phyloP scores from a whole-genome alignment of 2,797 vertebrate species.

The Sebastes kiyomatsui region DNA sequence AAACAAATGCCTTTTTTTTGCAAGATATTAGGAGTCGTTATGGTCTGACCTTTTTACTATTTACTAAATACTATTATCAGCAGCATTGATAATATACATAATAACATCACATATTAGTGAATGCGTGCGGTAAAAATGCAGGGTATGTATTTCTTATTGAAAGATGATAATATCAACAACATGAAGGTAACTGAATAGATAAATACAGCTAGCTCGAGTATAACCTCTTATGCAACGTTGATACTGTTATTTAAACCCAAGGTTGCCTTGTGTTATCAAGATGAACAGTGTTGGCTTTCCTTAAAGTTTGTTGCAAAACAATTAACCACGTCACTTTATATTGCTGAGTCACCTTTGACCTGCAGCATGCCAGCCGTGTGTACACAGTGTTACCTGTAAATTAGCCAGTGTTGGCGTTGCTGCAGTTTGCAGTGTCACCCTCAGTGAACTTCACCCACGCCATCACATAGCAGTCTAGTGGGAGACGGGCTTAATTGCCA shows the following conservation, averaged over 20 bases:
- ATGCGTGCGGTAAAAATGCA: neutral
- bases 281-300: slow-evolving; percentile 17
- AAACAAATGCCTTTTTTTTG: no score
- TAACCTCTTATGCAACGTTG: neutral
- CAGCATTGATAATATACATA: neutral
- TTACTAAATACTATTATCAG: neutral
- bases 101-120: neutral
- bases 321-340: slow-evolving; percentile 44
- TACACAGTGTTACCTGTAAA: slow-evolving; percentile 64
- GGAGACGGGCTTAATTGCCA: slow-evolving; percentile 65
- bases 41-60: neutral
- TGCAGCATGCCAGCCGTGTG: slow-evolving; percentile 4
- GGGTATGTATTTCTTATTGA: neutral
- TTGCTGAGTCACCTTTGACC: slow-evolving; percentile 47
- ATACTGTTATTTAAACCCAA: neutral
- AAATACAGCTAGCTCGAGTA: neutral
- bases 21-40: no score
- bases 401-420: slow-evolving; percentile 61
- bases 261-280: neutral
- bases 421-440: slow-evolving; percentile 56
- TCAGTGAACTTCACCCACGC: slow-evolving; percentile 65
- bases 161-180: neutral
- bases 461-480: slow-evolving; percentile 53
- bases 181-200: neutral
- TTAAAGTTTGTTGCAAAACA: slow-evolving; percentile 55